Base-by-base conservation (phyloP, 2,113 vertebrate species). In the Tympanuchus pallidicinctus region DNA sequence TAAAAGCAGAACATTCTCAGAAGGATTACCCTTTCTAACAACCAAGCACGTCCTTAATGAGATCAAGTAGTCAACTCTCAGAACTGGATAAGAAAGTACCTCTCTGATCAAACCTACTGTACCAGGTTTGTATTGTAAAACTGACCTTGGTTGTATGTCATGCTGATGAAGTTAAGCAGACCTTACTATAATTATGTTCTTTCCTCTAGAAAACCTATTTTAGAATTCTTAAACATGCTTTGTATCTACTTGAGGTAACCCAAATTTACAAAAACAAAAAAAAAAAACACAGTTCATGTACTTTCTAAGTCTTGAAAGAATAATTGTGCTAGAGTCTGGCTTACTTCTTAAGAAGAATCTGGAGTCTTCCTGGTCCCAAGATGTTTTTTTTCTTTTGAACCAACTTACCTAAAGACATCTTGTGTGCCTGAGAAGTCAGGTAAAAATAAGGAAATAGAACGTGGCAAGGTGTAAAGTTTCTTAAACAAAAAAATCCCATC, bases 41-140 rank as follows among this genome's bases (percentile, higher is more conserved):
- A 40, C 54, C 34, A 36, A n/a, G 45, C 17, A 27, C 36, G 18
- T 74, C 24, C 50, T 50, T 91, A 84, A 91, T 77, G 70, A 89
- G 69, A 77, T 94, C 40, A 84, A 89, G 85, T 66, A 78, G 48
- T 89, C 61, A 75, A 60, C 67, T 27, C 47, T 91, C 57, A 74
- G 83, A 65, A 36, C 30, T 40, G 36, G 27, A 36, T 74, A 72
- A 72, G 45, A 91, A 63, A 85, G 61, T 67, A 64, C 34, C 38
- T 67, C 22, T 74, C 54, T 36, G 40, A 81, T 91, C 60, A 81
- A 21, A 34, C 60, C 64, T 69, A 28, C 20, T 48, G 15, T 75
- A 50, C 64, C 32, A 60, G 50, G 7, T 76, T 76, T 85, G 70
- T 63, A 66, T 63, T 85, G 47, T 67, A 63, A 57, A 88, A 66